A percentile compares a stretch with the other conserved stretches of the same genome.
phyloP scores from a whole-genome alignment of 2,888 invertebrate species.

The Dione juno region DNA sequence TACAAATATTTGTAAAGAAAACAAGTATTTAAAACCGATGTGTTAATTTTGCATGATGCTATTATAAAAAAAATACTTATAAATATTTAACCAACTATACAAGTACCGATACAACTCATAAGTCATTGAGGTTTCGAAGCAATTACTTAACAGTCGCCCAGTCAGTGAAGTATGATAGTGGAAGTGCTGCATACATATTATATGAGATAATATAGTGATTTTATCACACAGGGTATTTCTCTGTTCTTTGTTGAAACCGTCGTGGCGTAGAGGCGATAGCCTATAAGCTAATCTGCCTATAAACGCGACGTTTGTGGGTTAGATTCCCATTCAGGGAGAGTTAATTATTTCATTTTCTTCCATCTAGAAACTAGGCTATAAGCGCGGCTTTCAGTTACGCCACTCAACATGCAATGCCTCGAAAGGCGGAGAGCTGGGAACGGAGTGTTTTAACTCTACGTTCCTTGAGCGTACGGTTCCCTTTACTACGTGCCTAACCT shows the following conservation, averaged over 20 bases:
- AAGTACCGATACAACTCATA: slow-evolving; percentile 1
- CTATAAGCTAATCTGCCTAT: no score
- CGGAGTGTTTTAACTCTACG: no score
- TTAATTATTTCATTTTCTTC: no score
- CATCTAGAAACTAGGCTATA: no score
- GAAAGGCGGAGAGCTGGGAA: no score
- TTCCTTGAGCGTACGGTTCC: no score
- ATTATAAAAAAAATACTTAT: neutral
- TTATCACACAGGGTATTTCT: neutral
- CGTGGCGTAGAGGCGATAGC: no score
- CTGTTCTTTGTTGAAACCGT: neutral
- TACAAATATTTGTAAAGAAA: neutral
- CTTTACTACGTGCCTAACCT: no score
- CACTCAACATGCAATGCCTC: no score
- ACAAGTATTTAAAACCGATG: neutral
- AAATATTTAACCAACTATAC: slow-evolving; percentile 1
- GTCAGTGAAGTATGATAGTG: neutral
- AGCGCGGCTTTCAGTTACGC: no score
- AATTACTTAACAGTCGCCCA: neutral
- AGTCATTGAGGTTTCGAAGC: slow-evolving; percentile 5
- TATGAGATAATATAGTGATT: neutral
- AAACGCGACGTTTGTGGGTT: no score
- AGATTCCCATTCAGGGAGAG: no score
- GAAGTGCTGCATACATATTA: neutral
- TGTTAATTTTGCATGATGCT: neutral